Evolutionary conservation across 2,113 vertebrate species (phyloP), one percentile per base, ranked within the genome.

Genomic region (Ellobius talpinus): DNA sequence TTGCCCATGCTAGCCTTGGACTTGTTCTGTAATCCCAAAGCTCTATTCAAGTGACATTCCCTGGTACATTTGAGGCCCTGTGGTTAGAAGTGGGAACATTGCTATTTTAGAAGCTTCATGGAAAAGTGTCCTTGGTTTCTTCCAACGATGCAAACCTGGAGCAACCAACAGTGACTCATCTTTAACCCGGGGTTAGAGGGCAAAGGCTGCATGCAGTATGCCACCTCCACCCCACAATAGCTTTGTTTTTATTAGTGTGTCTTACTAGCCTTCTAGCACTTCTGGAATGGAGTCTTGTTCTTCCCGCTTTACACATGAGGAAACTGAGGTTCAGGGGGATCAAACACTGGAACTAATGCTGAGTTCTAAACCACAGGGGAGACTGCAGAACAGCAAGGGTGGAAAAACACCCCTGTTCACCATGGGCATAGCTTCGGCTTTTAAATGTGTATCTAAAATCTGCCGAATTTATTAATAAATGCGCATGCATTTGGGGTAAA

Each of bases 391-490:
- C 66, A n/a, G 33, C 61, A 50, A 76, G 47, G 89, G 72, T 42
- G 1, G 29, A 0, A 11, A 92, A 89, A 23, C 47, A 39, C 31
- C 36, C 63, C 39, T 96, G 97, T 96, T 93, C 55, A 91, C 81
- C 61, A 50, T 70, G 73, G 66, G 61, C n/a, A 65, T 85, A 97
- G 96, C 97, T 94, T 77, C 16, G 0, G 55, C 87, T 95, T 98
- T 97, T 86, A 95, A 98, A 98, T 92, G 87, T 94, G 42, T 94
- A 70, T 96, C 94, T 95, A 90, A 90, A 97, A 89, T 97, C 63
- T 96, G 93, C 95, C 94, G 95, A 87, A 82, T 72, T 85, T 95
- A 61, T 93, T 96, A 92, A 90, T 97, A 89, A 97, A 97, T 97
- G 97, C 89, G 97, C 94, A 93, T 76, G 19, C 74, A 45, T 94